Conservation (phyloP, 1,140 invertebrate species). For the Drosophila pandora region DNA sequence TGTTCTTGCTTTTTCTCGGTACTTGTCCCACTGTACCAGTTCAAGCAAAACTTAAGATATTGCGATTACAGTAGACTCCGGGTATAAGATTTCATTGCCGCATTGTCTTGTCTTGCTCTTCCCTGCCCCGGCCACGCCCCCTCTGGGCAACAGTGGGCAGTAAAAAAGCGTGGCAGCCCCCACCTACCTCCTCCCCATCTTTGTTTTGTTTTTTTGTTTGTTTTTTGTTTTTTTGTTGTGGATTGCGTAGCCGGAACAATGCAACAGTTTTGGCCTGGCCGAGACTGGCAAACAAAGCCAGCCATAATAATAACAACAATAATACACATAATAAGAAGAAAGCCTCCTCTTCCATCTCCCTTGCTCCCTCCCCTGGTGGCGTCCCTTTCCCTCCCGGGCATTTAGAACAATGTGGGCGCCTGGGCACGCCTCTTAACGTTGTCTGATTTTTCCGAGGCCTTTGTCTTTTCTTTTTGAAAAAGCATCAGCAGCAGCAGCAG, state of each 20-base stretch:
- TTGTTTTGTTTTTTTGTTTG: conserved; percentile 17
- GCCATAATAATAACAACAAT: conserved; percentile 34
- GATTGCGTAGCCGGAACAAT: conserved; percentile 47
- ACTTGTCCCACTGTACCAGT: not conserved
- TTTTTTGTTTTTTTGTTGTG: conserved; percentile 6
- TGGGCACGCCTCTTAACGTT: conserved; percentile 46
- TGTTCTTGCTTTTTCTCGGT: not conserved
- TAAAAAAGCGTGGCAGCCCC: conserved; percentile 34
- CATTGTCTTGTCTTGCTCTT: conserved; percentile 24
- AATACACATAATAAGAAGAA: conserved; percentile 42
- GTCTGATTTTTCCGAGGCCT: conserved; percentile 50
- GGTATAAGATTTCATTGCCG: conserved; percentile 45
- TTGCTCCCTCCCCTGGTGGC: not conserved
- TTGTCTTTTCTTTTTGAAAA: conserved; percentile 19
- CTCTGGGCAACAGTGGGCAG: conserved; percentile 14
- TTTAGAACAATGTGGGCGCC: conserved; percentile 24
- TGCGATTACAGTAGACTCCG: conserved; percentile 35
- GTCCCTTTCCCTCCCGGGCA: not conserved
- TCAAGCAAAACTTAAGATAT: conserved; percentile 5
- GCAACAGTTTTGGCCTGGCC: conserved; percentile 55
- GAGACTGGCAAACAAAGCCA: conserved; percentile 21
- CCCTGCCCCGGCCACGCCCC: not conserved
- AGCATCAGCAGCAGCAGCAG: not conserved
- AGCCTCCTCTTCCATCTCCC: not conserved
- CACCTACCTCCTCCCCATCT: not conserved